Evolutionary conservation across 2,888 invertebrate species (phyloP).

Genomic region (Meloe dianella): DNA sequence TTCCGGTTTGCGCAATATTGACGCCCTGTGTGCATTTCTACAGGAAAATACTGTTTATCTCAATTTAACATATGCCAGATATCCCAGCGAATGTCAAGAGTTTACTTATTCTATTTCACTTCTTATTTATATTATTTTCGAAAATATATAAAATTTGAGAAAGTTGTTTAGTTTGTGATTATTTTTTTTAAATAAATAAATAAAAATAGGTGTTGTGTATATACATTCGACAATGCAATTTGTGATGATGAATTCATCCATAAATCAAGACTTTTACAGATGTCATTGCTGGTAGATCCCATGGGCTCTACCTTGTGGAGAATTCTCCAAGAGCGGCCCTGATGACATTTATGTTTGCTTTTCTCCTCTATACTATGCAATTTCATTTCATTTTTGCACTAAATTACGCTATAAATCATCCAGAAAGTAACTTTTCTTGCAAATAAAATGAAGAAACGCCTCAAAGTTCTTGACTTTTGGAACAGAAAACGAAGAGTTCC

Average conservation of each 20-base stretch:
- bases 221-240: background rate
- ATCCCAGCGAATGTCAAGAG: slow-evolving; percentile 14
- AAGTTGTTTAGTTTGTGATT: background rate
- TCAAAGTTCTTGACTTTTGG: background rate
- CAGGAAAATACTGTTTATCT: slow-evolving; percentile 16
- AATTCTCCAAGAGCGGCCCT: background rate
- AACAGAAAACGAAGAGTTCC: slow-evolving; percentile 20
- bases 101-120: slow-evolving; percentile 2
- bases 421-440: slow-evolving; percentile 38
- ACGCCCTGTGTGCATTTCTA: slow-evolving; percentile 3
- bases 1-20: slow-evolving; percentile 23
- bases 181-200: no score
- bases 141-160: background rate
- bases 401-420: slow-evolving; percentile 45
- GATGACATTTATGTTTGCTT: background rate
- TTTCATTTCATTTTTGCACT: slow-evolving; percentile 33
- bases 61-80: slow-evolving; percentile 17
- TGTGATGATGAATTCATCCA: background rate
- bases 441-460: slow-evolving; percentile 35
- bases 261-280: slow-evolving; percentile 1
- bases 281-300: background rate
- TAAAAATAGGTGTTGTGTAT: no score
- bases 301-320: background rate
- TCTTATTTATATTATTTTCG: slow-evolving; percentile 13
- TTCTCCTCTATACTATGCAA: slow-evolving; percentile 9